Base-by-base conservation (phyloP, 2,888 invertebrate genomes). In the Leptothorax acervorum region DNA sequence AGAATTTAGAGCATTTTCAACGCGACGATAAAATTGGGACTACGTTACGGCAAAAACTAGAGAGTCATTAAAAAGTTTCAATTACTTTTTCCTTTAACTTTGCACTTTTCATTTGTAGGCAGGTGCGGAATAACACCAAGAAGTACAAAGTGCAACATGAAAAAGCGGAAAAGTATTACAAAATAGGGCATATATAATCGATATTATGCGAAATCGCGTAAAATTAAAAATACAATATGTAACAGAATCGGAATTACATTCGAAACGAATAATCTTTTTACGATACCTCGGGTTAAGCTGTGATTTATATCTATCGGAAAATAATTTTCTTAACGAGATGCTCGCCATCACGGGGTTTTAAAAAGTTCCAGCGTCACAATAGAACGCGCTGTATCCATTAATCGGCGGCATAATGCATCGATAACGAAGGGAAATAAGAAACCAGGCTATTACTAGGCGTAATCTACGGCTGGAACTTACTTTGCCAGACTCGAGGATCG, bases 391-490 rank as follows among this genome's bases (percentile, higher is more conserved):
- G 68, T 78, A 68, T 55, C 42, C 73, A 81, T 71, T 81, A 71
- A 71, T 81, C 79, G 79, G 48, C n/a, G 51, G 73, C 12, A 62
- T 81, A 73, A 81, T 81, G 66, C 60, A 62, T 71, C 79, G 73
- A 81, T 81, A 73, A 73, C 60, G 73, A 73, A 73, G 35, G 60
- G 48, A 60, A 79, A 71, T 71, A 71, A 71, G 71, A 81, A 81
- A 60, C 48, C 39, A 28, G 48, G 60, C 60, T 73, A 73, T 81
- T 81, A 81, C 73, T 51, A 39, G 60, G 35, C 79, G 79, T 81
- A 81, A 81, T 81, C 79, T 81, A 81, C 79, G 79, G 60, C 11
- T 57, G 48, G 60, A 81, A 81, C 79, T 79, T 79, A 71, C 71
- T 73, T 57, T 15, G 73, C 48, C 48, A 15, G 73, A n/a, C 35